Conservation (phyloP, 2,888 invertebrate species). For the Anaspis maculata region DNA sequence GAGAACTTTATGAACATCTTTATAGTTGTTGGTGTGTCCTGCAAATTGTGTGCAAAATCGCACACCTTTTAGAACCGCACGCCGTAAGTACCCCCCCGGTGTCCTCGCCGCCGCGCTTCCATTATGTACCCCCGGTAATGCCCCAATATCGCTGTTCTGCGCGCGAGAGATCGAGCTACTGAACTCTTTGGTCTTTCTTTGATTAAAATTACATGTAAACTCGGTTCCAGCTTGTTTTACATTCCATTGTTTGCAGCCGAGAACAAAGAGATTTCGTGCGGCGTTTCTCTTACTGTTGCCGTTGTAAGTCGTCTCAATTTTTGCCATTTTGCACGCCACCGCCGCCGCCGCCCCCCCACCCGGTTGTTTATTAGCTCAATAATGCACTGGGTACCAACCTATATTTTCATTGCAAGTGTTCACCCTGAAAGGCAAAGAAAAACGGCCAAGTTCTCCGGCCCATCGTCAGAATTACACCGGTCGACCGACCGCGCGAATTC, state of each 20-base stretch:
- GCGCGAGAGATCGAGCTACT: conserved; percentile 38
- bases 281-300: conserved; percentile 33
- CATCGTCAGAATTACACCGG: too few relatives aligned
- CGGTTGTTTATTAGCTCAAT: conserved; percentile 33
- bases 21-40: conserved; percentile 27
- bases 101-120: too few relatives aligned
- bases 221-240: conserved; percentile 42
- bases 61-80: conserved; percentile 19
- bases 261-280: conserved; percentile 43
- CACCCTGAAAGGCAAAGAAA: too few relatives aligned
- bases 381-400: conserved; percentile 35
- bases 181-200: conserved; percentile 37
- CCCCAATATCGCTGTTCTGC: too few relatives aligned
- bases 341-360: conserved; percentile 27
- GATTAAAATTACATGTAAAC: conserved; percentile 46
- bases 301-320: conserved; percentile 38
- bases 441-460: too few relatives aligned
- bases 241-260: conserved; percentile 42
- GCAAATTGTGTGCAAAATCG: conserved; percentile 43
- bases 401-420: too few relatives aligned
- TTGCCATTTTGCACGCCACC: too few relatives aligned
- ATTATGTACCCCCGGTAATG: too few relatives aligned
- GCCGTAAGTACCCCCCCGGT: too few relatives aligned
- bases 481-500: too few relatives aligned
- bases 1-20: conserved; percentile 30